These are phyloP conservation scores for Lepus oiostolus DNA, from an alignment of 2,797 vertebrate species.

Conservation along the genomic window DNA sequence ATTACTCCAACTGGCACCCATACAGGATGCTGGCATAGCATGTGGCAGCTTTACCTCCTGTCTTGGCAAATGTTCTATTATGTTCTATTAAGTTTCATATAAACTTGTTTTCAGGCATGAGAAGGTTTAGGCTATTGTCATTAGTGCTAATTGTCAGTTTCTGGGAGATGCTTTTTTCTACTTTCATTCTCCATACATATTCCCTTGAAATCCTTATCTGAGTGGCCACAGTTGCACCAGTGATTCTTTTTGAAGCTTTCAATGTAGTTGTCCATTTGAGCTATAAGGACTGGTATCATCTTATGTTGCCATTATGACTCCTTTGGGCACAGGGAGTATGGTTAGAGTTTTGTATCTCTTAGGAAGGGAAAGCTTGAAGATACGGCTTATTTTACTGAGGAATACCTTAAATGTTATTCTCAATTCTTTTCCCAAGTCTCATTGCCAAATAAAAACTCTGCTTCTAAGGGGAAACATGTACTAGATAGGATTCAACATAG, in stretches of 20 bases:
- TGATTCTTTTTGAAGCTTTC: slow-evolving; percentile 29
- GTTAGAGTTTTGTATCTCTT: slow-evolving; percentile 45
- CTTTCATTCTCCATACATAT: neutral
- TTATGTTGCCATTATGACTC: slow-evolving; percentile 42
- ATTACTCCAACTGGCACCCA: no score
- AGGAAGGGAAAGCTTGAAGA: slow-evolving; percentile 38
- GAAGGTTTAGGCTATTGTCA: neutral
- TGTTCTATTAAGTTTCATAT: neutral
- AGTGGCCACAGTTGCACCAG: neutral
- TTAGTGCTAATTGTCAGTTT: slow-evolving; percentile 25
- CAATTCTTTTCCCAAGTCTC: neutral
- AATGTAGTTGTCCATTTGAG: neutral
- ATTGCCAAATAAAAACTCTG: slow-evolving; percentile 58
- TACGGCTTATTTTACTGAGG: slow-evolving; percentile 58
- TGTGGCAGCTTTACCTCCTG: no score
- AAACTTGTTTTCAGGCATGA: slow-evolving; percentile 29
- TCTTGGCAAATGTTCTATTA: neutral
- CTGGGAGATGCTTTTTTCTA: neutral
- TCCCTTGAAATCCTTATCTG: slow-evolving; percentile 33
- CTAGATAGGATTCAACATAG: slow-evolving; percentile 6
- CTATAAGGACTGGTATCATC: slow-evolving; percentile 21
- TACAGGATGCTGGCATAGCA: no score
- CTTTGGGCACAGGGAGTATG: neutral
- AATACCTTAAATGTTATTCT: slow-evolving; percentile 55
- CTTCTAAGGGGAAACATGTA: slow-evolving; percentile 46